phyloP scores from a whole-genome alignment of 2,113 vertebrate species.

The Tetrao urogallus region DNA sequence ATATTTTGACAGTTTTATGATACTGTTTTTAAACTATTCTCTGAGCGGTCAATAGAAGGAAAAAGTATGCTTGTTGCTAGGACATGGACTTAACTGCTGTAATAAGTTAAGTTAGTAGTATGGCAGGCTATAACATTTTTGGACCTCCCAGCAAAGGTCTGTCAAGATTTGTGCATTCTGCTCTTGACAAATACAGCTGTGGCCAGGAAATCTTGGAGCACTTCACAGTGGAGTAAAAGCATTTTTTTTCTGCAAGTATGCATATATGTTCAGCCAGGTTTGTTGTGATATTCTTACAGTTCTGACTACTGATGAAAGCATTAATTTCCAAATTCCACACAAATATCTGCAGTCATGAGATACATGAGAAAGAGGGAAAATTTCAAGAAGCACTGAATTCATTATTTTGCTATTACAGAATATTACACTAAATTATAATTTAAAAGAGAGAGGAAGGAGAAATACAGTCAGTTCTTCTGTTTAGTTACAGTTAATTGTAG shows the following conservation, averaged over 20 bases:
- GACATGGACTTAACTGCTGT: background rate
- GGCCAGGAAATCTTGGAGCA: background rate
- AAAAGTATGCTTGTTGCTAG: background rate
- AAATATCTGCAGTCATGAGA: background rate
- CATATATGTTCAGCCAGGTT: background rate
- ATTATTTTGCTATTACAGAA: background rate
- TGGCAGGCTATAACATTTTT: background rate
- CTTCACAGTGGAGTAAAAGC: background rate
- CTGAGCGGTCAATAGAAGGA: background rate
- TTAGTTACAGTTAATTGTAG: background rate
- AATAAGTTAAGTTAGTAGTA: background rate
- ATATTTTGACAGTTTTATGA: background rate
- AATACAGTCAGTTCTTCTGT: background rate
- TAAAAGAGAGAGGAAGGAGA: accelerated
- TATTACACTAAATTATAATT: background rate
- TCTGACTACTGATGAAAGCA: background rate
- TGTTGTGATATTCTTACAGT: background rate
- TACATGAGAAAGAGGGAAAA: background rate
- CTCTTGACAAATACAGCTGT: background rate
- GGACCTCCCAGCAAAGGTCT: background rate
- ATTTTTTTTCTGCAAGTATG: background rate
- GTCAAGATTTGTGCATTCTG: background rate
- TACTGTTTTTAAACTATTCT: background rate
- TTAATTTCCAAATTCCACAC: background rate
- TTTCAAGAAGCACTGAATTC: background rate